phyloP scores from a whole-genome alignment of 2,797 vertebrate genomes.

The Simalia tracyae region DNA sequence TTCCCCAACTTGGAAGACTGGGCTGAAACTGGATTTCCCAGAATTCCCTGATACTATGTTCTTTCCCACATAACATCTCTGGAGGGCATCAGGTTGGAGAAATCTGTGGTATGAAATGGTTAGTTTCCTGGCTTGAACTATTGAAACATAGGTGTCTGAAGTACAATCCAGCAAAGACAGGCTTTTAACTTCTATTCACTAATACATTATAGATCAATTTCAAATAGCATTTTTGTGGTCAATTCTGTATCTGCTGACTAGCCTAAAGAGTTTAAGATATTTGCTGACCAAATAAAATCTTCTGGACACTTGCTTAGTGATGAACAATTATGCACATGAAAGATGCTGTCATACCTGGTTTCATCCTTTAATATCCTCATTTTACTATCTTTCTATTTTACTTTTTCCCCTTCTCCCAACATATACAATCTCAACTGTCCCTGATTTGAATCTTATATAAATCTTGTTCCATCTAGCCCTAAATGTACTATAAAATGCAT shows the following conservation, averaged over 20 bases:
- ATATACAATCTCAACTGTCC: not conserved
- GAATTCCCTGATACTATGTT: not conserved
- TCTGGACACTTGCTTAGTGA: conserved; percentile 3
- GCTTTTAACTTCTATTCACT: not conserved
- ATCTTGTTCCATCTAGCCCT: not conserved
- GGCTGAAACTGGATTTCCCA: not conserved
- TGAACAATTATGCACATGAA: conserved; percentile 1
- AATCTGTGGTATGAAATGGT: not conserved
- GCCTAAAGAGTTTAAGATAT: not conserved
- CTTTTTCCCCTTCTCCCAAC: not conserved
- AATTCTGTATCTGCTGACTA: conserved; percentile 5
- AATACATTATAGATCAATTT: conserved; percentile 13
- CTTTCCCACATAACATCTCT: not conserved
- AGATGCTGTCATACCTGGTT: not conserved
- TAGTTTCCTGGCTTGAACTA: not conserved
- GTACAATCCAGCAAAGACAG: not conserved
- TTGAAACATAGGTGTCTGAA: not conserved
- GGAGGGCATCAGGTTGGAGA: not conserved
- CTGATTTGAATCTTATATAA: not conserved
- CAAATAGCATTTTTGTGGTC: conserved; percentile 18
- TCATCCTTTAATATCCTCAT: not conserved
- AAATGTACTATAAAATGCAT: not conserved
- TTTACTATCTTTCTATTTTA: not conserved
- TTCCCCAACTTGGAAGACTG: not conserved
- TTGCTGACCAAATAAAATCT: conserved; percentile 21